A percentile compares a stretch with the other conserved stretches of the same genome.
These are phyloP conservation scores for Prochilodus magdalenae DNA, from an alignment of 2,113 vertebrate genomes.

Conservation along the genomic window DNA sequence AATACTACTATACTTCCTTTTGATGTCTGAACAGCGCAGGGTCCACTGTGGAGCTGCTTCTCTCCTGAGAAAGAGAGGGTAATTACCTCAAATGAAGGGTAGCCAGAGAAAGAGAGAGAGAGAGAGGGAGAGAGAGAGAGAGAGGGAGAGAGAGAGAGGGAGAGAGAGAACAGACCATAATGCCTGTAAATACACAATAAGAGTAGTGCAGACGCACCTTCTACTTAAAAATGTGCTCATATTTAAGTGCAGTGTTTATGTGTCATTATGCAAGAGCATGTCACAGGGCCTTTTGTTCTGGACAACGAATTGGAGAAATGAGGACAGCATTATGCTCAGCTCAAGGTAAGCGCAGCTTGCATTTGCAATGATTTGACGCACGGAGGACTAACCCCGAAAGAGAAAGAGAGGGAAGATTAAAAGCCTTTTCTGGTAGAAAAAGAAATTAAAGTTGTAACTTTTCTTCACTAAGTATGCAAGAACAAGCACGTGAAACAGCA, in stretches of 20 bases:
- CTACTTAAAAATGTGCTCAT: constrained; percentile 47
- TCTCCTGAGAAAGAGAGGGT: constrained; percentile 46
- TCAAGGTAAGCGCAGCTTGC: constrained; percentile 29
- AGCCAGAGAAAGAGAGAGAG: constrained; percentile 2
- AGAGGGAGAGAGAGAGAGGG: constrained; percentile 3
- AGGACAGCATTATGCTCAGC: constrained; percentile 31
- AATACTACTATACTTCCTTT: constrained; percentile 55
- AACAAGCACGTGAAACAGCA: constrained; percentile 1
- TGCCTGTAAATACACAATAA: constrained; percentile 48
- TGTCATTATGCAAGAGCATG: constrained; percentile 45
- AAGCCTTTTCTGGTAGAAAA: background rate
- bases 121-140: constrained; percentile 3
- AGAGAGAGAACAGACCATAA: constrained; percentile 31
- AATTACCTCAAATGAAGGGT: constrained; percentile 57
- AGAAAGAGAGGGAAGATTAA: constrained; percentile 31
- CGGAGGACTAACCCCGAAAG: constrained; percentile 20
- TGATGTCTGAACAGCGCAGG: constrained; percentile 41
- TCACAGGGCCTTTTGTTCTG: constrained; percentile 34
- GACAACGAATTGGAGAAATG: constrained; percentile 23
- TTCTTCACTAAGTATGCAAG: background rate
- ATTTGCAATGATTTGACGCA: constrained; percentile 39
- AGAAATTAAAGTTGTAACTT: background rate
- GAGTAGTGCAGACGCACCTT: constrained; percentile 37
- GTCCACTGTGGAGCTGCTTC: constrained; percentile 36
- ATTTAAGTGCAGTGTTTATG: constrained; percentile 54